Base-by-base conservation (phyloP, 2,888 invertebrate genomes). In the Plebejus melissa region DNA sequence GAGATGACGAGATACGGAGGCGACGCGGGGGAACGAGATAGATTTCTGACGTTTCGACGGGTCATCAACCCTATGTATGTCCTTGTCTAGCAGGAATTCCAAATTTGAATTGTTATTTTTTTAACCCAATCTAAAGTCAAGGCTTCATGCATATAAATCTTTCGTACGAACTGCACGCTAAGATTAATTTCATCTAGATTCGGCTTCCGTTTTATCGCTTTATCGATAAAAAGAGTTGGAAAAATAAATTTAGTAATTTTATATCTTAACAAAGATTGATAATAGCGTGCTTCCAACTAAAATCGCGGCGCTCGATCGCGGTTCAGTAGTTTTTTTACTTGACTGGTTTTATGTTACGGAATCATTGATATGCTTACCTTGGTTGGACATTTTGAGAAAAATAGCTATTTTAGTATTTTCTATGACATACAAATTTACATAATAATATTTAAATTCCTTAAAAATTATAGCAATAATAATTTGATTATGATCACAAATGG, bases 91-190 rank as follows among this genome's bases (percentile, higher is more conserved):
- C 93, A 88, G 92, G 92, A 91, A 91, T 93, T 91, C 90, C 89
- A 90, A 91, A 93, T 92, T 92, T 90, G 91, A 92, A 91, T 93
- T 93, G 92, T 93, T 93, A 91, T 92, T 91, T 91, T 91, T 91
- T 90, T 88, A 87, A 85, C 83, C 85, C 84, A 87, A 84, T 87
- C 81, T 86, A 86, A 85, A 83, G 83, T 82, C 83, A 83, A 84
- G 83, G 85, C 85, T 87, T 88, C 88, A 83, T 82, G 81, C 88
- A 84, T 82, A 81, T 81, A 83, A 82, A 82, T 82, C 81, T 79
- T 82, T 79, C 78, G 79, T 81, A 81, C 79, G 81, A 84, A 87
- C 87, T 83, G 81, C 86, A 88, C 85, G 87, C 88, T 90, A 87
- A 86, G 86, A 87, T 87, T 87, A 86, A 87, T 89, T 85, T 88